These are phyloP conservation scores for Emmelina monodactyla DNA, from an alignment of 2,888 invertebrate species.

Conservation along the genomic window DNA sequence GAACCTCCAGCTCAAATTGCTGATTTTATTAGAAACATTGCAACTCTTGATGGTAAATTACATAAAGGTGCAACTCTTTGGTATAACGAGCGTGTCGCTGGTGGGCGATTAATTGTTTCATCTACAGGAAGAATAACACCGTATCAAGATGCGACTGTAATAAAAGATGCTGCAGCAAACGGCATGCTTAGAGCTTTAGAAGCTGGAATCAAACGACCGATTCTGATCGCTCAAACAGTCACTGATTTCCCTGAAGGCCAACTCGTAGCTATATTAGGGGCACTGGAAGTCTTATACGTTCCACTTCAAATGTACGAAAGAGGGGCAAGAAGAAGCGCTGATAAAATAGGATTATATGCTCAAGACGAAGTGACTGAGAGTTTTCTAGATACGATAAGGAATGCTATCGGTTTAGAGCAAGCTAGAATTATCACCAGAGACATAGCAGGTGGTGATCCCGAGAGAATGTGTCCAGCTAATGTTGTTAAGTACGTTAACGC, in stretches of 20 bases:
- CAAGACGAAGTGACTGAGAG: conserved; percentile 61
- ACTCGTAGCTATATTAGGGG: conserved; percentile 84
- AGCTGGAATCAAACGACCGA: conserved; percentile 81
- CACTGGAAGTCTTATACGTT: conserved; percentile 86
- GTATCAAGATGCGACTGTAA: conserved; percentile 47
- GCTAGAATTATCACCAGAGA: conserved; percentile 65
- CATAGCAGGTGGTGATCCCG: conserved; percentile 82
- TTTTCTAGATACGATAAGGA: conserved; percentile 63
- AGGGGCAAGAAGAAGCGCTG: conserved; percentile 64
- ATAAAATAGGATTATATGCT: conserved; percentile 68
- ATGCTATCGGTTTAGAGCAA: conserved; percentile 71
- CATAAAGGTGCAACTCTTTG: conserved; percentile 65
- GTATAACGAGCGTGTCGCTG: conserved; percentile 68
- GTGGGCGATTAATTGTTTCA: conserved; percentile 72
- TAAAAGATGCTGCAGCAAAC: conserved; percentile 75
- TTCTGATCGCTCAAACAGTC: conserved; percentile 76
- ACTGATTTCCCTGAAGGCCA: conserved; percentile 76
- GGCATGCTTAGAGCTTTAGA: conserved; percentile 83
- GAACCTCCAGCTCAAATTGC: conserved; percentile 44
- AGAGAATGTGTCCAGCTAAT: conserved; percentile 83
- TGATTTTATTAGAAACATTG: conserved; percentile 35
- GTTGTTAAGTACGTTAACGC: conserved; percentile 79
- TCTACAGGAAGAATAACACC: conserved; percentile 80
- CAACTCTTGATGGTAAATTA: conserved; percentile 40
- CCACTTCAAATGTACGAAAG: conserved; percentile 80